phyloP scores from a whole-genome alignment of 2,888 invertebrate species.

The Melinopterus prodromus region DNA sequence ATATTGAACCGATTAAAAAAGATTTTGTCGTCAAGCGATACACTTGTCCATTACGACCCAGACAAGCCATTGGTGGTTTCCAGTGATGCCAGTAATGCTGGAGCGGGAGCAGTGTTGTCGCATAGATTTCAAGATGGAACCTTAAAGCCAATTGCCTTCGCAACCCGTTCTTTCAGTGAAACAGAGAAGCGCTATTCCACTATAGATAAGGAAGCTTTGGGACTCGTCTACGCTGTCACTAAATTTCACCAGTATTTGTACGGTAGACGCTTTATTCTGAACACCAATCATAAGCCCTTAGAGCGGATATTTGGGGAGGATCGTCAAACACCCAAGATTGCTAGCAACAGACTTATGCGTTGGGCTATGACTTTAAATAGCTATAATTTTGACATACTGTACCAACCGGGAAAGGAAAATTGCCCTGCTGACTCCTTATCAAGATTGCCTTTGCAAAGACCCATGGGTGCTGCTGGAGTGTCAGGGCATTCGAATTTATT shows the following conservation, averaged over 20 bases:
- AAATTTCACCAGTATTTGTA: slow-evolving; percentile 31
- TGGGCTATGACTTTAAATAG: slow-evolving; percentile 29
- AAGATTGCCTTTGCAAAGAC: slow-evolving; percentile 5
- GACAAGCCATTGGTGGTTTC: slow-evolving; percentile 11
- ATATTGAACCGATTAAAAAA: not conserved
- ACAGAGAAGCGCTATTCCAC: slow-evolving; percentile 30
- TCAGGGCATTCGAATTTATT: not conserved
- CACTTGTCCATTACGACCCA: slow-evolving; percentile 22
- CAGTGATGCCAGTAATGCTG: slow-evolving; percentile 10
- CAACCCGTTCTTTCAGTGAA: slow-evolving; percentile 27
- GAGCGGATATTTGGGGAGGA: slow-evolving; percentile 30
- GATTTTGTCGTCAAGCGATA: not conserved
- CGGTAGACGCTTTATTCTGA: not conserved
- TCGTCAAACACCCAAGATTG: slow-evolving; percentile 33
- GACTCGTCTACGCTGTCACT: slow-evolving; percentile 21
- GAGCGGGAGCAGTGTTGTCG: slow-evolving; percentile 17
- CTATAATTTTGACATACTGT: slow-evolving; percentile 32
- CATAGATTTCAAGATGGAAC: not conserved
- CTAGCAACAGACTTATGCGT: slow-evolving; percentile 26
- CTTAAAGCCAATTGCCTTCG: slow-evolving; percentile 36
- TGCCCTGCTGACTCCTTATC: slow-evolving; percentile 32
- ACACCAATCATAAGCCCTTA: no score
- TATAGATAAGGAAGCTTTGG: slow-evolving; percentile 26
- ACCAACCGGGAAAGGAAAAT: slow-evolving; percentile 34
- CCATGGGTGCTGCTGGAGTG: not conserved